These are phyloP conservation scores for Premnoplex brunnescens DNA, from an alignment of 2,797 vertebrate species.

Conservation along the genomic window DNA sequence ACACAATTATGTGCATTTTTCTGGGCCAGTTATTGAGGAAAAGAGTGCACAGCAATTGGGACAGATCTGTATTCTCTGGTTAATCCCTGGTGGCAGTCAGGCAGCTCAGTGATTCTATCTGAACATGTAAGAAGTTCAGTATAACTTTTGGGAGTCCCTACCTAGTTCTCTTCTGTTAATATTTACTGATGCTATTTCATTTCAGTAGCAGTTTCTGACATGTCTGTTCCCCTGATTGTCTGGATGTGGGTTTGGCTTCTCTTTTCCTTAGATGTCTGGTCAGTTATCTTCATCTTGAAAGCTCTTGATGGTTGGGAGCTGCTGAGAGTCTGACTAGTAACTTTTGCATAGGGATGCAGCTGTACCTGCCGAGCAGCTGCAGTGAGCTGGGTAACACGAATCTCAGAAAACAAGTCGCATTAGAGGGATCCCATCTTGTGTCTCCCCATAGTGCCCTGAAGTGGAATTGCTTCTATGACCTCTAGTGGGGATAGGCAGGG, in stretches of 20 bases:
- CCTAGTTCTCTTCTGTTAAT: not conserved
- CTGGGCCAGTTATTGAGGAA: constrained; percentile 2
- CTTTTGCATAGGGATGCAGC: not conserved
- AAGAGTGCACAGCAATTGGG: constrained; percentile 8
- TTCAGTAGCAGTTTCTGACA: not conserved
- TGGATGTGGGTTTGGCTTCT: not conserved
- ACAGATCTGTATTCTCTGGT: not conserved
- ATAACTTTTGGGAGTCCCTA: not conserved
- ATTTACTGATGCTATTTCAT: not conserved
- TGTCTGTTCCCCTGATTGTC: not conserved
- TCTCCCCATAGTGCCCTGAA: not conserved
- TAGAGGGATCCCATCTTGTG: not conserved
- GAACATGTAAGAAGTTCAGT: not conserved
- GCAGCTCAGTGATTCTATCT: not conserved
- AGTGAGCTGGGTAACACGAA: not conserved
- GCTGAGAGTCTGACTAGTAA: not conserved
- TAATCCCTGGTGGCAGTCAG: constrained; percentile 11
- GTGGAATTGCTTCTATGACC: not conserved
- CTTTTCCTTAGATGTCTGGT: not conserved
- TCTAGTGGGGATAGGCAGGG: constrained; percentile 37
- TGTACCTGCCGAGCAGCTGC: not conserved
- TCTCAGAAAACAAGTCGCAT: not conserved
- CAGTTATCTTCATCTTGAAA: not conserved
- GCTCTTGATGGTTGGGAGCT: not conserved
- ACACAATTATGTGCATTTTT: constrained; percentile 43